Conservation (phyloP, 1,140 invertebrate species). For the Pogonomyrmex barbatus region DNA sequence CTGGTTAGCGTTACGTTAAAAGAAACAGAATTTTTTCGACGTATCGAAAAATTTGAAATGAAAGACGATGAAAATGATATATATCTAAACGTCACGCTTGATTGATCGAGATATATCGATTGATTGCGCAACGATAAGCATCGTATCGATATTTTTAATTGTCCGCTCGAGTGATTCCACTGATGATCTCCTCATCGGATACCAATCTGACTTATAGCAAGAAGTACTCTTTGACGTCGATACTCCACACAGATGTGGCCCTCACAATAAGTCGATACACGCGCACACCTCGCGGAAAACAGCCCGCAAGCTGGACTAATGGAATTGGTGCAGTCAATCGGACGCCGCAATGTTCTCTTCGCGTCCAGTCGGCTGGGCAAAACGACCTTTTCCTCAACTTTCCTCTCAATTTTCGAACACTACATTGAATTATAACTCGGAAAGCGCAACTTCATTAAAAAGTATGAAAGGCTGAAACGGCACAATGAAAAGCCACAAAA, state of each 20-base stretch:
- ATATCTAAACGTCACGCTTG: conserved; percentile 21
- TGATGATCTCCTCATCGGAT: conserved; percentile 52
- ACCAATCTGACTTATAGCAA: conserved; percentile 62
- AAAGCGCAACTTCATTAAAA: conserved; percentile 19
- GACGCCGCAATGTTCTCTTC: conserved; percentile 50
- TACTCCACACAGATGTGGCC: background rate
- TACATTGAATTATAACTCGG: conserved; percentile 22
- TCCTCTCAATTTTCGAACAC: conserved; percentile 19
- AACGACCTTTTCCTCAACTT: conserved; percentile 26
- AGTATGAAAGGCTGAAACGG: background rate
- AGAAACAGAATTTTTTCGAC: background rate
- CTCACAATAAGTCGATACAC: conserved; percentile 41
- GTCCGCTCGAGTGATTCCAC: conserved; percentile 57
- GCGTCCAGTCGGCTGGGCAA: background rate
- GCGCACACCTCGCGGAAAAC: conserved; percentile 29
- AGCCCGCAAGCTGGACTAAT: conserved; percentile 52
- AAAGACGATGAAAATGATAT: background rate
- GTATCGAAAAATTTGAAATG: background rate
- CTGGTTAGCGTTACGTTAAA: background rate
- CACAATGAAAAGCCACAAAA: background rate
- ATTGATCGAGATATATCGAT: conserved; percentile 44
- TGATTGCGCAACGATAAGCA: conserved; percentile 58
- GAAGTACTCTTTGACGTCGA: conserved; percentile 26
- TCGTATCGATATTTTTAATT: conserved; percentile 70
- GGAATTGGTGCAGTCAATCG: conserved; percentile 60